These are phyloP conservation scores for Halictus rubicundus DNA, from an alignment of 1,140 invertebrate genomes.

Conservation along the genomic window DNA sequence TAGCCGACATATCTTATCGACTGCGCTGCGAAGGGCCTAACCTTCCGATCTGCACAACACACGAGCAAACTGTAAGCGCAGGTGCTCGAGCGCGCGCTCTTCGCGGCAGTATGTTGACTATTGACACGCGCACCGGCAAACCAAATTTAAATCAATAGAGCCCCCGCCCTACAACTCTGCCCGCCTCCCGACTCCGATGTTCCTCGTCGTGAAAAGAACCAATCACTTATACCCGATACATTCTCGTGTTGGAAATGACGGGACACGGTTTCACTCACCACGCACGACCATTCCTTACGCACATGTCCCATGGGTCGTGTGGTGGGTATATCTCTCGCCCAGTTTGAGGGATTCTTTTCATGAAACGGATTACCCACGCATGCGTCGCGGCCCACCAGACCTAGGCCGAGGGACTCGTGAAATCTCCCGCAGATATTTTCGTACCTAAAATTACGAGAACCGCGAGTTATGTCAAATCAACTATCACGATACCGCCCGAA, in stretches of 20 bases:
- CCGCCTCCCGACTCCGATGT: constrained; percentile 14
- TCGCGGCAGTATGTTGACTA: constrained; percentile 62
- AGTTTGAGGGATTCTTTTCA: constrained; percentile 41
- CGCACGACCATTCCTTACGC: constrained; percentile 15
- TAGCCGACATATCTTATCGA: constrained; percentile 46
- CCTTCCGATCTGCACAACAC: constrained; percentile 37
- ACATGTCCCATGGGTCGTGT: constrained; percentile 14
- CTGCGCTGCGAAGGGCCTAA: constrained; percentile 37
- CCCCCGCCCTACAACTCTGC: constrained; percentile 67
- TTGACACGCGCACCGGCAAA: constrained; percentile 71
- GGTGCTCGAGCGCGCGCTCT: constrained; percentile 56
- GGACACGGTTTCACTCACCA: constrained; percentile 12
- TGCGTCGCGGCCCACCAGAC: neutral
- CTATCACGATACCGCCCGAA: neutral
- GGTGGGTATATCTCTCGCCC: constrained; percentile 2
- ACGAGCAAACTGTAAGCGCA: constrained; percentile 5
- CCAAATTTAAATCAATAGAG: constrained; percentile 80
- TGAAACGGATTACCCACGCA: constrained; percentile 27
- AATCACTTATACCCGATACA: constrained; percentile 33
- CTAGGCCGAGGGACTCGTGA: neutral
- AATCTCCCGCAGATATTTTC: neutral
- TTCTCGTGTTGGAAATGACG: constrained; percentile 16
- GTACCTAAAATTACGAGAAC: neutral
- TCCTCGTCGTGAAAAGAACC: constrained; percentile 34
- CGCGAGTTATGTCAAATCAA: neutral